A percentile compares a stretch with the other conserved stretches of the same genome.
phyloP scores from a whole-genome alignment of 2,888 invertebrate species.

The Lasioglossum calceatum region DNA sequence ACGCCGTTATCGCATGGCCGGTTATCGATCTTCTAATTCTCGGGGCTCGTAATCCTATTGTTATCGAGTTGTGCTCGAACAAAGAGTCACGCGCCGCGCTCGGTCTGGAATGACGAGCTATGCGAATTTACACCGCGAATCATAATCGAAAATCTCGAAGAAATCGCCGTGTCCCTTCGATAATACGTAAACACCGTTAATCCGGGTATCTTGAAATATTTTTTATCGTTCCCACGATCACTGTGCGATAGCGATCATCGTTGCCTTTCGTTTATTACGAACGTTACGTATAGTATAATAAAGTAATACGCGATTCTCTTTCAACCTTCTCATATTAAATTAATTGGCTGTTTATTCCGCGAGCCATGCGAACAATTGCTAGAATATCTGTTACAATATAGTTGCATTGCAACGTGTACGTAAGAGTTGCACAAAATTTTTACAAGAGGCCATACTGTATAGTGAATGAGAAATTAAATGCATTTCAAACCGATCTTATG shows the following conservation, averaged over 20 bases:
- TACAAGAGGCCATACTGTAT: not conserved
- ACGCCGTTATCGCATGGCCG: conserved; percentile 17
- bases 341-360: not conserved
- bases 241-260: not conserved
- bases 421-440: not conserved
- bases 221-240: conserved; percentile 20
- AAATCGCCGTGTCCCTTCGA: conserved; percentile 21
- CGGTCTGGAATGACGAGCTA: not conserved
- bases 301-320: not conserved
- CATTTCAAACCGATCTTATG: not conserved
- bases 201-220: conserved; percentile 12
- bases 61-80: conserved; percentile 3
- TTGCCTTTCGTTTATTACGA: not conserved
- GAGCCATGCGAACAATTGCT: not conserved
- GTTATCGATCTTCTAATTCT: conserved; percentile 32
- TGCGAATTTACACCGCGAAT: conserved; percentile 7
- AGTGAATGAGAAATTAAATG: not conserved
- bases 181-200: conserved; percentile 30
- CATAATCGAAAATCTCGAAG: conserved; percentile 22
- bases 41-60: conserved; percentile 21
- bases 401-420: not conserved
- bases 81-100: conserved; percentile 14
- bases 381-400: not conserved
- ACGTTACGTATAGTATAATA: not conserved
- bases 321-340: not conserved